Base-by-base conservation (phyloP, 2,113 vertebrate genomes). In the Bombycilla garrulus region DNA sequence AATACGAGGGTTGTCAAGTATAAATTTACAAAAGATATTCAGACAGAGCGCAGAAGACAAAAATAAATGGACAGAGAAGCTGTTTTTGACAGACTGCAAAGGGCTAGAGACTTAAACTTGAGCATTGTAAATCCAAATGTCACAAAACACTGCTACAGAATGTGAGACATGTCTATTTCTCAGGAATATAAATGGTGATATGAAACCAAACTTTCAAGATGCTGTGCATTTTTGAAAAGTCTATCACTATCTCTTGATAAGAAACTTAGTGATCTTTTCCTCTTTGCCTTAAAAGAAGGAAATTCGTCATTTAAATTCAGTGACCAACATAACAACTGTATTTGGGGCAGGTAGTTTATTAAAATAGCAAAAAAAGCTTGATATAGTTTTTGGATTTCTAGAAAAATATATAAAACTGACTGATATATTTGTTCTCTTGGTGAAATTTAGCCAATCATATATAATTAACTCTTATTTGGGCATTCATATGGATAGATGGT, bases 1-100 rank as follows among this genome's bases (percentile, higher is more conserved):
- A 98, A 98, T 98, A 98, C 98, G 97, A 98, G 97, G 96, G 96
- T 98, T 98, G 98, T 98, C 98, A 98, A 98, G 96, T 98, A 97
- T 98, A 98, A 98, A 98, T 98, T 98, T 98, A 98, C 98, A 98
- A 98, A 98, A 98, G 97, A 98, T 98, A 98, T 98, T 98, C 98
- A 98, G 97, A 98, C 97, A 97, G 98, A 98, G 97, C 94, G 50
- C 97, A 97, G 97, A 98, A 98, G 98, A 98, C 98, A 98, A 98
- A 98, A 98, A 98, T 97, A 98, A 98, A 98, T 98, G 98, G 97
- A 97, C 95, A 96, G 93, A 97, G 97, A 98, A 98, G 97, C 97
- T 97, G 95, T 82, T 98, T 98, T 97, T 98, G 98, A 98, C 98
- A 98, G 97, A 98, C 98, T 97, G 97, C 96, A 97, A 97, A 97